Base-by-base conservation (phyloP, 2,797 vertebrate genomes). In the Melanotaenia trifasciata region DNA sequence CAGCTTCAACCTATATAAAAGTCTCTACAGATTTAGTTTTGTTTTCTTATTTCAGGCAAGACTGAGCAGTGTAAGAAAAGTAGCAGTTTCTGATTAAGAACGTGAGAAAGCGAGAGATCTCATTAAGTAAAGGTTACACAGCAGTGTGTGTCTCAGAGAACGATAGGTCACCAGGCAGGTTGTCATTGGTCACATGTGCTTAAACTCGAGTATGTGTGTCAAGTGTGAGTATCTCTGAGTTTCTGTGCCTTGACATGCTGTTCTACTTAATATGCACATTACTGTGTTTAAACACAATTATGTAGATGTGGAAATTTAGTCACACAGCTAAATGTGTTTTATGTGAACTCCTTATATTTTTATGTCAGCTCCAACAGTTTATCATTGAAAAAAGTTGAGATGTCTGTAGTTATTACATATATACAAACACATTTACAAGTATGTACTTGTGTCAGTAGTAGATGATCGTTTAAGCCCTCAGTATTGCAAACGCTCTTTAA, bases 111-210 rank as follows among this genome's bases (percentile, higher is more conserved):
- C 35, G 24, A 32, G 45, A 51, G 62, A 66, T 78, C 72, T 89
- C 81, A 80, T 91, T 86, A 87, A 67, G n/a, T 74, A 86, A 89
- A 88, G 86, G 86, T 89, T 87, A 86, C 57, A 43, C 24, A 57
- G 68, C 11, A 14, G 22, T 50, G 69, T 79, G n/a, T 61, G 62
- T 62, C 50, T 54, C 60, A 72, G 68, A 77, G 70, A 70, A 45
- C n/a, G 47, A 77, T 67, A n/a, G 70, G 57, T 56, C 58, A 70
- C 70, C 64, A 57, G 67, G 59, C 33, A 68, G 59, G 69, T 60
- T 84, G 78, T 81, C 69, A 70, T 38, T 9, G 50, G 64, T 88
- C 72, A 88, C 79, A 38, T 73, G 73, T 18, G 4, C 43, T 73
- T 74, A 64, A 82, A 70, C 40, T 68, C 18, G 20, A 22, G 59